Base-by-base conservation (phyloP, 2,888 invertebrate species). In the Drosophila flavopinicola region DNA sequence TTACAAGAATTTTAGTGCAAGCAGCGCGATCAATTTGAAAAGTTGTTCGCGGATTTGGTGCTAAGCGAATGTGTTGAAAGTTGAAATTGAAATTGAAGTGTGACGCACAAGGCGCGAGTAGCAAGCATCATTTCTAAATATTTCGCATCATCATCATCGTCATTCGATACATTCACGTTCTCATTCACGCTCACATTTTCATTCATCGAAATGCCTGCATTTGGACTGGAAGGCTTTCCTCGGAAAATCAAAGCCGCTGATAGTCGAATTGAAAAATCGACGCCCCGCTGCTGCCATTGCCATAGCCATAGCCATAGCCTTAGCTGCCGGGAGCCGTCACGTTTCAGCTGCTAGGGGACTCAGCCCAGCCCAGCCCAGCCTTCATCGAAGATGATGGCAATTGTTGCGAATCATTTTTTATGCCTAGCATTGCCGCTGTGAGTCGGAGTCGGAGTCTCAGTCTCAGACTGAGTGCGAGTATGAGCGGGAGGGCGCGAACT, bases 321-420 rank as follows among this genome's bases (percentile, higher is more conserved):
- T 20, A 20, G 70, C 44, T 66, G 57, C 73, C 70, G 70, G 59
- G 20, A 66, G 85, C 70, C 73, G 66, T 84, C 80, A 80, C 80
- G 80, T 84, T 80, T 76, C 69, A 49, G 30, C 60, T 38, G 60
- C 30, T 15, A 4, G 6, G 38, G 27, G 17, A 10, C 10, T 13
- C 42, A 49, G 42, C 30, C 42, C n/a, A 13, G 35, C 20, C 23
- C 37, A 11, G 37, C n/a, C 32, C 33, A 17, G 67, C 35, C 47
- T 60, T 42, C 49, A 42, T 66, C 53, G 49, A 72, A 85, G 78
- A 78, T 74, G 83, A 78, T 59, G 83, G 70, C 86, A 84, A 83
- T 84, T 86, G 84, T 86, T 84, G 86, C 86, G 73, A 84, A 84
- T 84, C 77, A 86, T 86, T 84, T 84, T 77, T 80, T 78, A 84